Evolutionary conservation across 2,888 invertebrate genomes (phyloP).

Genomic region (Pachydiplax longipennis): DNA sequence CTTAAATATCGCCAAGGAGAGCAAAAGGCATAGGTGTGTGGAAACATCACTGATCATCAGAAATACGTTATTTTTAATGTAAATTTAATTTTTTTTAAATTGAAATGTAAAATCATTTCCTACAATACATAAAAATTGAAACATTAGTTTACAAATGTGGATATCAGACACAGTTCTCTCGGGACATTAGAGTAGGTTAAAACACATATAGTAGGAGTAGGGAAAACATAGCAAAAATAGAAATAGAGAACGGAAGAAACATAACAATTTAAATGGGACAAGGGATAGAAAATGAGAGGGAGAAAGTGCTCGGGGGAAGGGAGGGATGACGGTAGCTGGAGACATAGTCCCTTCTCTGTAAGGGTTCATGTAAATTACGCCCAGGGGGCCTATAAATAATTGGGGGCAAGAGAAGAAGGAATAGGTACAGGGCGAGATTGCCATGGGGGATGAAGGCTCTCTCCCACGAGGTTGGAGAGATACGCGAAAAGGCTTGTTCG

Average conservation of each 20-base stretch:
- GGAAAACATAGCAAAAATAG: not conserved
- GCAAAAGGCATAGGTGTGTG: too few species aligned
- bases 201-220: too few species aligned
- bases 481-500: not conserved
- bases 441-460: not conserved
- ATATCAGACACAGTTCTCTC: too few species aligned
- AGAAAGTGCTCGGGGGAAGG: not conserved
- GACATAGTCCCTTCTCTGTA: not conserved
- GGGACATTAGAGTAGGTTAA: too few species aligned
- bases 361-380: conserved; percentile 37
- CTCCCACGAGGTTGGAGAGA: not conserved
- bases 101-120: too few species aligned
- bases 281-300: not conserved
- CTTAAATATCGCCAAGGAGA: too few species aligned
- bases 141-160: too few species aligned
- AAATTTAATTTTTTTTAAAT: too few species aligned
- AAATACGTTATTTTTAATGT: too few species aligned
- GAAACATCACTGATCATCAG: too few species aligned
- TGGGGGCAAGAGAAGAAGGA: not conserved
- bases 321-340: not conserved
- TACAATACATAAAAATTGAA: too few species aligned
- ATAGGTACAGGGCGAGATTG: not conserved
- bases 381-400: conserved; percentile 27
- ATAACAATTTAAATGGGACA: not conserved
- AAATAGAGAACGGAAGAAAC: not conserved